These are phyloP conservation scores for Xiphophorus birchmanni DNA, from an alignment of 2,797 vertebrate genomes.

Conservation along the genomic window DNA sequence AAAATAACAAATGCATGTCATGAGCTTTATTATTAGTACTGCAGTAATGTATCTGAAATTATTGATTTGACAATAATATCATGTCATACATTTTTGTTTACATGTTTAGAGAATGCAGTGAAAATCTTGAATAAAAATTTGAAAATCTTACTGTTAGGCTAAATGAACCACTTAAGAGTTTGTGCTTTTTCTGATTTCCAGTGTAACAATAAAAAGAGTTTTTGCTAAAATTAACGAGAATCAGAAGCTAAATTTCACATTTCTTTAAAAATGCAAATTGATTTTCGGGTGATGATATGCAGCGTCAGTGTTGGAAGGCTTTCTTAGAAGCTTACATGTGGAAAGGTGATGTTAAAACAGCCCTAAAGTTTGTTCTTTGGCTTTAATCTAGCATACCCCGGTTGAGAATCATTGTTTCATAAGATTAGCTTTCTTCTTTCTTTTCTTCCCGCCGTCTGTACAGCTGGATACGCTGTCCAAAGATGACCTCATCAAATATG, in stretches of 20 bases:
- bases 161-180: neutral
- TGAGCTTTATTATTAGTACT: neutral
- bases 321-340: neutral
- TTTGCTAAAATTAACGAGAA: neutral
- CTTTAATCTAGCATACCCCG: neutral
- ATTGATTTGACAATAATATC: neutral
- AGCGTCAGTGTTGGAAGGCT: neutral
- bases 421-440: neutral
- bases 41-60: neutral
- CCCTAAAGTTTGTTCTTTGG: neutral
- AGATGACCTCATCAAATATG: slow-evolving; percentile 97
- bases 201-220: neutral
- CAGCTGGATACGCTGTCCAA: slow-evolving; percentile 93
- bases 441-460: slow-evolving; percentile 6
- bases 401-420: neutral
- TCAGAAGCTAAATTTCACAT: neutral
- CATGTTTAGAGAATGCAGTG: neutral
- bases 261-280: neutral
- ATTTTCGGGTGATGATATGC: neutral
- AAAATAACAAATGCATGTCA: neutral
- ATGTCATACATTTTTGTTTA: neutral
- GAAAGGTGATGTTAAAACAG: neutral
- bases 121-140: neutral
- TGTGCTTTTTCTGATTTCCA: neutral
- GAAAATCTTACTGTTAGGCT: neutral